Percentiles rank a stretch among this genome's conserved stretches.
phyloP scores from a whole-genome alignment of 2,888 invertebrate genomes.

The Charanyca ferruginea region DNA sequence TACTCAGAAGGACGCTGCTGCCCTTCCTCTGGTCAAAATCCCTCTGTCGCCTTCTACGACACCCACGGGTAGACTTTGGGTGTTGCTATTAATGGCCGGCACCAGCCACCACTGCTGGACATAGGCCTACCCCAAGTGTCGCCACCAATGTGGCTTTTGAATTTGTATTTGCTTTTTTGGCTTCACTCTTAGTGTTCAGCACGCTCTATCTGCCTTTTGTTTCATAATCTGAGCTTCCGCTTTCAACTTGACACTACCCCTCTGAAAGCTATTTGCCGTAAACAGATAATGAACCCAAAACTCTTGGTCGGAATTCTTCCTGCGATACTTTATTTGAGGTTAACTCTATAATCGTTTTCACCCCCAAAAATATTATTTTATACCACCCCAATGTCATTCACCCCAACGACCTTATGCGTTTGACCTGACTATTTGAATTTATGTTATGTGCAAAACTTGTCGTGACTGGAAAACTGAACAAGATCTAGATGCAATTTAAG shows the following conservation, averaged over 20 bases:
- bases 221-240: too few species aligned
- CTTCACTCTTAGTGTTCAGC: too few species aligned
- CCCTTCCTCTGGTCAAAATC: too few species aligned
- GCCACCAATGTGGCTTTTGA: too few species aligned
- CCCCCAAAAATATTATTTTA: conserved; percentile 33
- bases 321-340: conserved; percentile 63
- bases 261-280: conserved; percentile 69
- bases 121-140: too few species aligned
- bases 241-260: conserved; percentile 5
- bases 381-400: conserved; percentile 37
- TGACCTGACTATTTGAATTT: conserved; percentile 50
- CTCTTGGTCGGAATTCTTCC: conserved; percentile 63
- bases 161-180: too few species aligned
- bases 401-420: conserved; percentile 52
- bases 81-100: too few species aligned
- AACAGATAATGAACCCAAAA: conserved; percentile 76
- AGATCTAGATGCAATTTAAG: conserved; percentile 59
- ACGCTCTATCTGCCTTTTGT: too few species aligned
- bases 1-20: too few species aligned
- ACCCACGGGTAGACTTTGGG: too few species aligned
- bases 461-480: conserved; percentile 61
- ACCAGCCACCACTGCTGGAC: too few species aligned
- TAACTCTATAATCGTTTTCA: conserved; percentile 55
- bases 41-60: too few species aligned
- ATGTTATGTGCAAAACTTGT: conserved; percentile 51